Evolutionary conservation across 2,888 invertebrate genomes (phyloP), one percentile per base, ranked within the genome.

Genomic region (Helicoverpa assulta): DNA sequence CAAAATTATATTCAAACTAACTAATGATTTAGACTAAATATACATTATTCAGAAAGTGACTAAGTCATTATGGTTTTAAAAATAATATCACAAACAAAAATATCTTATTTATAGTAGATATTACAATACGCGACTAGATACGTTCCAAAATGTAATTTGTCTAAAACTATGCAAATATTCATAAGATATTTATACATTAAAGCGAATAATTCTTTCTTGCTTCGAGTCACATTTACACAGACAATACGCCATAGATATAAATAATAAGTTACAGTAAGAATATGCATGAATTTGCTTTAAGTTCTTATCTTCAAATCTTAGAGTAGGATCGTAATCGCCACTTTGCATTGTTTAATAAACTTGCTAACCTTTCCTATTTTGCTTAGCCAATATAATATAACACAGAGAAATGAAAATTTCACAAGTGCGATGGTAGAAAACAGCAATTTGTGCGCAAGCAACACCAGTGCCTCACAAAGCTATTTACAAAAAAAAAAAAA

Each of bases 91-190:
- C 75, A 80, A 80, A 75, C 61, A 57, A 63, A 70, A 78, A 53
- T 50, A 40, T 60, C 63, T 73, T 73, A 66, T 8, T 63, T 62
- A 50, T 64, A 79, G 59, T 78, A 76, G 60, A 58, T 43, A 61
- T 71, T 72, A 60, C 47, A 50, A 61, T 71, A 62, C 63, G 56
- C 60, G 70, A 81, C 76, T 81, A 73, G 70, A 68, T 61, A 68
- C 33, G 50, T 73, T 68, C 55, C n/a, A 51, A 57, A 70, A 57
- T 72, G 57, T 71, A 19, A 58, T 73, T 62, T 73, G 62, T 66
- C 84, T 89, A 86, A 78, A 81, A 72, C 82, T 84, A 86, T 73
- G 69, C 73, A 80, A 84, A 83, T 82, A 83, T 85, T 86, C 84
- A 87, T 86, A 86, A 89, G 81, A 86, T 85, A 77, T 78, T 81